Evolutionary conservation across 35 echinoderm and acorn worm genomes (phyloP), one percentile per base, ranked within the genome.

Genomic region (Stichopus chloronotus): DNA sequence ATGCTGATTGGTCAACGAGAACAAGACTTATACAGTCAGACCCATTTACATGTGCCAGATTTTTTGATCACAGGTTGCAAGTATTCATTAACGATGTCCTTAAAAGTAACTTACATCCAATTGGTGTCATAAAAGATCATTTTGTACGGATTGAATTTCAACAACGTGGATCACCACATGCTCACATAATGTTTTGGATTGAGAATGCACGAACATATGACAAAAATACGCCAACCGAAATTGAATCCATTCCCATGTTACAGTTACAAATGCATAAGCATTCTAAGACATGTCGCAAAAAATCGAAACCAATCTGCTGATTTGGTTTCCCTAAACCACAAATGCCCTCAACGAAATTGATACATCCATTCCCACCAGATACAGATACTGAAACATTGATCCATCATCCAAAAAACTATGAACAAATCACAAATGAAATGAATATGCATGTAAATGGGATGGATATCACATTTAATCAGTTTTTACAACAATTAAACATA

Each of bases 21-120:
- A 9, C 9, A 53, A 55, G 86, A 63, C 21, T 94, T 59, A 21
- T 94, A 6, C 14, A 94, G 58, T 72, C 93, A 57, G 93, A 94
- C 59, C 93, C 87, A 78, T 85, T 94, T 6, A 93, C 92, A 88
- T 86, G 81, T 88, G 92, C 58, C 25, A 8, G 92, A 11, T 88
- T 74, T 23, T 93, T 93, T 93, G 92, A 93, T 74, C 59, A 93
- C 52, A 69, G 84, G 22, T 9, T 93, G 11, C 92, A 93, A 77
- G 68, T 60, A 8, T 93, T 93, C 55, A 8, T 93, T 54, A 93
- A 2, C 9, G 54, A 84, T 93, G 92, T 93, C 11, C 79, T 84
- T 16, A 72, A 72, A 56, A 20, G 8, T 68, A 43, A 25, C 17
- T 12, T 71, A 12, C 22, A 93, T 93, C 92, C 84, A 59, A 87